phyloP scores from a whole-genome alignment of 2,888 invertebrate species.

The Melinopterus prodromus region DNA sequence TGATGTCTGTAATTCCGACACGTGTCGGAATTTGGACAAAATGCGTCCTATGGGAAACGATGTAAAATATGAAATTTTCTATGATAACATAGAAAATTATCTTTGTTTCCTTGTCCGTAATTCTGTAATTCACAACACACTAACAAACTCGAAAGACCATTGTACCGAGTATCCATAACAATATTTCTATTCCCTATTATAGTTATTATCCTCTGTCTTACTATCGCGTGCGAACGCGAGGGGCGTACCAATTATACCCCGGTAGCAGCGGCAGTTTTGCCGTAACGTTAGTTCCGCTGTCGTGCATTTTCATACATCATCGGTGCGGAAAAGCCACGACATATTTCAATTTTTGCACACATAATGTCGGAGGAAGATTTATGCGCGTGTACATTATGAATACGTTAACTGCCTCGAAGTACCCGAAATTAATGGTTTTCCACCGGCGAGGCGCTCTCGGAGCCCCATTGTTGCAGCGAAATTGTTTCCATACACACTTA shows the following conservation, averaged over 20 bases:
- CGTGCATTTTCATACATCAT: neutral
- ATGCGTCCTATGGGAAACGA: too few relatives aligned
- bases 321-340: conserved; percentile 6
- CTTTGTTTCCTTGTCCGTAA: too few relatives aligned
- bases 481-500: conserved; percentile 24
- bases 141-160: too few relatives aligned
- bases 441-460: neutral
- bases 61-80: too few relatives aligned
- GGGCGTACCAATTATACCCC: neutral
- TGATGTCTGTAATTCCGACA: too few relatives aligned
- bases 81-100: too few relatives aligned
- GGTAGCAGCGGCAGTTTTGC: neutral
- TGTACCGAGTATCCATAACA: too few relatives aligned
- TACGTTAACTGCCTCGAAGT: conserved; percentile 16
- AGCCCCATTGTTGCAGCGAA: conserved; percentile 17
- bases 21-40: too few relatives aligned
- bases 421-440: conserved; percentile 26
- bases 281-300: neutral
- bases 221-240: neutral
- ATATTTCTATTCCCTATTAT: too few relatives aligned
- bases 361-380: conserved; percentile 6
- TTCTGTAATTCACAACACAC: too few relatives aligned
- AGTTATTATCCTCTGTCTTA: too few relatives aligned
- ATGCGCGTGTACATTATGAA: conserved; percentile 14
- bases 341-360: conserved; percentile 23